These are phyloP conservation scores for Tetraneura akinire DNA, from an alignment of 1,140 invertebrate genomes.

Conservation along the genomic window DNA sequence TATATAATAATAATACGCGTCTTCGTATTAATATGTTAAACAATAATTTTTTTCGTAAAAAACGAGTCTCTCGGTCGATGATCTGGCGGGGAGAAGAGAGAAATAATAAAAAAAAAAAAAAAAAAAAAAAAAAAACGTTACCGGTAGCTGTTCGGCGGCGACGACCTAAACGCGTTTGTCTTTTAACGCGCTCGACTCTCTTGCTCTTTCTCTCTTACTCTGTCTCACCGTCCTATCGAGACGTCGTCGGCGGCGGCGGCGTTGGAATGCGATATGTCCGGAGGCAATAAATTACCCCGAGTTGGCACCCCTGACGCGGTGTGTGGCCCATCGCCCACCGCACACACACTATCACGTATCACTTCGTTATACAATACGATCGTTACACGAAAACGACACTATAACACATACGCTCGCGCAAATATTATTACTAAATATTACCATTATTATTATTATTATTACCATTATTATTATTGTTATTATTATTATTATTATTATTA, in stretches of 20 bases:
- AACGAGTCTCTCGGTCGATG: background rate
- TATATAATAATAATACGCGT: background rate
- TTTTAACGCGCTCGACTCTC: background rate
- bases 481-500: background rate
- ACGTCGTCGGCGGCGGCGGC: background rate
- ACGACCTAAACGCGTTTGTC: background rate
- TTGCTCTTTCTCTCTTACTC: background rate
- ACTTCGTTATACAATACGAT: too few species aligned
- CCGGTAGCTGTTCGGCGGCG: constrained; percentile 29
- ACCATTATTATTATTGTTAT: background rate
- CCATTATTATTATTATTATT: background rate
- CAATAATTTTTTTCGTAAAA: background rate
- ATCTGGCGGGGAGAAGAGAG: too few species aligned
- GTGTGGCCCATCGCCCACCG: background rate
- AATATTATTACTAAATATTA: background rate
- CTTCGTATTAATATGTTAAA: background rate
- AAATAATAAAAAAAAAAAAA: too few species aligned
- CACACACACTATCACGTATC: background rate
- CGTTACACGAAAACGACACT: background rate
- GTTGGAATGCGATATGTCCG: constrained; percentile 14
- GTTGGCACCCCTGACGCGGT: constrained; percentile 44
- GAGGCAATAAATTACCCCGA: constrained; percentile 39
- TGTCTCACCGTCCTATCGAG: background rate
- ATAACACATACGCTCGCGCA: background rate
- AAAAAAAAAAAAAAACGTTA: background rate